Evolutionary conservation across 2,888 invertebrate genomes (phyloP).

Genomic region (Cinara cedri): DNA sequence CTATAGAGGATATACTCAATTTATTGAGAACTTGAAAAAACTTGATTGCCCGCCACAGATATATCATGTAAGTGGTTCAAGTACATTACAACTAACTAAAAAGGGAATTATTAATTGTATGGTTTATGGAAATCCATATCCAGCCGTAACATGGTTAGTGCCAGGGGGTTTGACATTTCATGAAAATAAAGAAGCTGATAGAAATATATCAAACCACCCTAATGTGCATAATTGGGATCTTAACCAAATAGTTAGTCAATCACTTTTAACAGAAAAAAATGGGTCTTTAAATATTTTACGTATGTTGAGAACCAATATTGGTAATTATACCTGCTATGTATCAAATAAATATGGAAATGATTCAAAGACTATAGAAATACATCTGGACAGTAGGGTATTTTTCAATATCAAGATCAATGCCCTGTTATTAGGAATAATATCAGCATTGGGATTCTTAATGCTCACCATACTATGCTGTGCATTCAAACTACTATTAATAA

Average conservation of each 20-base stretch:
- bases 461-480: slow-evolving; percentile 71
- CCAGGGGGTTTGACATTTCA: slow-evolving; percentile 60
- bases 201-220: slow-evolving; percentile 67
- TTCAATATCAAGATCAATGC: slow-evolving; percentile 83
- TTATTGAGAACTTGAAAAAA: slow-evolving; percentile 2
- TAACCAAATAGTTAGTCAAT: slow-evolving; percentile 65
- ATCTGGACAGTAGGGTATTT: slow-evolving; percentile 85
- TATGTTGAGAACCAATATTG: slow-evolving; percentile 80
- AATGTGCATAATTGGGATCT: slow-evolving; percentile 68
- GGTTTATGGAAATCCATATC: slow-evolving; percentile 76
- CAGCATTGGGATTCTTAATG: slow-evolving; percentile 79
- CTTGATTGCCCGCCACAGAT: slow-evolving; percentile 24
- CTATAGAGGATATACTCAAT: not conserved
- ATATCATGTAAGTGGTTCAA: slow-evolving; percentile 4
- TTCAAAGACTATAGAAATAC: slow-evolving; percentile 76
- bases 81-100: slow-evolving; percentile 36
- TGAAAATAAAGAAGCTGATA: slow-evolving; percentile 48
- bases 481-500: slow-evolving; percentile 55
- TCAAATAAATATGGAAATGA: slow-evolving; percentile 82
- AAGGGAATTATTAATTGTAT: slow-evolving; percentile 71
- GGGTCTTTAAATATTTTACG: slow-evolving; percentile 78
- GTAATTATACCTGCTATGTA: slow-evolving; percentile 84
- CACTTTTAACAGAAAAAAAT: slow-evolving; percentile 72
- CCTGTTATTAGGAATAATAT: slow-evolving; percentile 79
- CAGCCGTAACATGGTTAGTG: slow-evolving; percentile 81